A percentile compares a stretch with the other conserved stretches of the same genome.
phyloP scores from a whole-genome alignment of 2,797 vertebrate genomes.

The Gadopsis bispinosus region DNA sequence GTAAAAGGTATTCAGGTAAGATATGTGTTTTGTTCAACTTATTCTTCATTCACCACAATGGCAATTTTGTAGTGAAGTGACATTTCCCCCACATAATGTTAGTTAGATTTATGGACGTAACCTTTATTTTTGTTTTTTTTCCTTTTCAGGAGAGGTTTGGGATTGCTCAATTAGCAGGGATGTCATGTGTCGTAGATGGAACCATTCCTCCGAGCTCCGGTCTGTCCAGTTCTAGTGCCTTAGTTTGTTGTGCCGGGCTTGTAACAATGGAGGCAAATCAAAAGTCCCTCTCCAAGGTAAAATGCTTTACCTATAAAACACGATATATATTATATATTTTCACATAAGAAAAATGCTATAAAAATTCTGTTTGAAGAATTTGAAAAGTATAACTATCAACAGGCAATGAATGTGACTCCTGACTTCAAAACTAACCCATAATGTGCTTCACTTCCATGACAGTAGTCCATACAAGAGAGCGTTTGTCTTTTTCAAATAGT shows the following conservation, averaged over 20 bases:
- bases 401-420: neutral
- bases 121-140: constrained; percentile 4
- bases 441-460: neutral
- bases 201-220: constrained; percentile 94
- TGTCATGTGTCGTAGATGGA: constrained; percentile 95
- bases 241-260: constrained; percentile 96
- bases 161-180: constrained; percentile 85
- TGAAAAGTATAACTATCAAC: neutral
- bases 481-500: neutral
- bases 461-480: neutral
- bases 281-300: constrained; percentile 94
- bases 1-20: constrained; percentile 96
- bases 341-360: neutral
- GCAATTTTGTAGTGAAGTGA: neutral
- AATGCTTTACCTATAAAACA: constrained; percentile 1
- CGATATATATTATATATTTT: neutral
- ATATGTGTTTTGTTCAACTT: neutral
- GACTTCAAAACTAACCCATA: neutral
- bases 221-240: constrained; percentile 95
- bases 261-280: constrained; percentile 90
- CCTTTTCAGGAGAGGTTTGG: constrained; percentile 89
- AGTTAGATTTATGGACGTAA: neutral
- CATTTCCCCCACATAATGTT: neutral
- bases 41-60: neutral
- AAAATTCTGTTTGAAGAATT: neutral